Conservation (phyloP, 2,797 vertebrate species). For the Gadopsis marmoratus region DNA sequence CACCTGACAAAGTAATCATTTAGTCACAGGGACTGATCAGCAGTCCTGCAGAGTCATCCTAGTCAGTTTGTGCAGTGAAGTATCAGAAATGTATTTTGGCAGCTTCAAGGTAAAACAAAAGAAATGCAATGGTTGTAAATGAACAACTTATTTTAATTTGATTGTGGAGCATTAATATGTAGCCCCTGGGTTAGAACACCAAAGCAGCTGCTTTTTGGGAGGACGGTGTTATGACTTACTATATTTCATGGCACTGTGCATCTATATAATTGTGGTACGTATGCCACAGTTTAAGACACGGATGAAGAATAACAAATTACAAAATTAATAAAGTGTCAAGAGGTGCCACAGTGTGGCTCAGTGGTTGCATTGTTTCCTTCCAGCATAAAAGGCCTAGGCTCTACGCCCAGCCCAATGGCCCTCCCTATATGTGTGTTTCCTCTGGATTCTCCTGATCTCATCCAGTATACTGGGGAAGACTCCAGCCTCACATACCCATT, state of each 20-base stretch:
- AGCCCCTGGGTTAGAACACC: no score
- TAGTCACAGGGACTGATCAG: slow-evolving; percentile 25
- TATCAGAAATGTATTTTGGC: slow-evolving; percentile 12
- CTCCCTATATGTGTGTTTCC: slow-evolving; percentile 12
- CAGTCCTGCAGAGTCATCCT: slow-evolving; percentile 10
- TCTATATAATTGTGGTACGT: slow-evolving; percentile 41
- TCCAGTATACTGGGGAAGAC: slow-evolving; percentile 11
- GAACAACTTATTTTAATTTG: slow-evolving; percentile 17
- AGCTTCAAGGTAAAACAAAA: slow-evolving; percentile 17
- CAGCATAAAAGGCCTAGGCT: slow-evolving; percentile 10
- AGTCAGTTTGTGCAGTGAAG: slow-evolving; percentile 23
- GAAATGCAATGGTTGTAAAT: slow-evolving; percentile 23
- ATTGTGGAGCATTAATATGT: slow-evolving; percentile 12
- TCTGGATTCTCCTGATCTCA: slow-evolving; percentile 18
- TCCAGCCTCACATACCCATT: slow-evolving; percentile 10
- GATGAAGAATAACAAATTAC: slow-evolving; percentile 51
- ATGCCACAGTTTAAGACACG: slow-evolving; percentile 33
- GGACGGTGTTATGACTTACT: slow-evolving; percentile 1
- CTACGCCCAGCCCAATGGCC: slow-evolving; percentile 15
- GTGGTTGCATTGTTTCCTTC: slow-evolving; percentile 29
- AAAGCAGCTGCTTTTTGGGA: slow-evolving; percentile 17
- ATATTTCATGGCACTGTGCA: slow-evolving; percentile 23
- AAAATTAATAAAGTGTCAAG: slow-evolving; percentile 37
- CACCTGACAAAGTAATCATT: slow-evolving; percentile 35
- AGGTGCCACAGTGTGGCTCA: slow-evolving; percentile 38